Conservation (phyloP, 1,140 invertebrate genomes). For the Drosophila santomea region DNA sequence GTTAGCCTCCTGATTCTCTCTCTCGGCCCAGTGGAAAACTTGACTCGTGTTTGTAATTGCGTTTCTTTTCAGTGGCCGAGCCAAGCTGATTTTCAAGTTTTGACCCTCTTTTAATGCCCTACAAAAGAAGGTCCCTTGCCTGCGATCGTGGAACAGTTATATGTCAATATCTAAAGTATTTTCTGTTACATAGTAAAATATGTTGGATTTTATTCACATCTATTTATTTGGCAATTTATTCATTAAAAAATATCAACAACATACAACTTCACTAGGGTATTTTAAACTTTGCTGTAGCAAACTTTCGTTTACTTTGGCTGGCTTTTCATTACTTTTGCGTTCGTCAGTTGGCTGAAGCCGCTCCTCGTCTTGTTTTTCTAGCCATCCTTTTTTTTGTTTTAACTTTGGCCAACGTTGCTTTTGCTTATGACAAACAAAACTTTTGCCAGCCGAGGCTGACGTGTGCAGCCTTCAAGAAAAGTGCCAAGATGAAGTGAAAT, state of each 20-base stretch:
- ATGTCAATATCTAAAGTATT: neutral
- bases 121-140: neutral
- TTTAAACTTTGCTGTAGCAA: neutral
- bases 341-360: conserved; percentile 53
- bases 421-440: conserved; percentile 77
- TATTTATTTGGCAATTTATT: neutral
- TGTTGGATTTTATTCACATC: neutral
- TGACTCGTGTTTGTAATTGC: conserved; percentile 76
- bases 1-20: neutral
- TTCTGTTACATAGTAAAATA: neutral
- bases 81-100: conserved; percentile 36
- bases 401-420: conserved; percentile 45
- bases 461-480: conserved; percentile 70
- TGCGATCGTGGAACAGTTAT: neutral
- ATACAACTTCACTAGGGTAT: conserved; percentile 16
- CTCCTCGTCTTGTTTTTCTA: conserved; percentile 34
- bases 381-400: conserved; percentile 32
- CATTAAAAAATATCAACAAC: neutral
- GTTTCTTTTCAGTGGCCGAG: conserved; percentile 64
- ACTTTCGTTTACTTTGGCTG: conserved; percentile 46
- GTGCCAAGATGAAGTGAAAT: conserved; percentile 70
- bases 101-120: conserved; percentile 8
- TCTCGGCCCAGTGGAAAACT: conserved; percentile 51
- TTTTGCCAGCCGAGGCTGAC: conserved; percentile 63
- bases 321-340: conserved; percentile 74